These are phyloP conservation scores for human DNA, from an alignment of 2,113 vertebrate genomes.

Conservation along the genomic window GRCh38 chr6:85077501-85078000, in stretches of 20 bases:
- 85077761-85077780: neutral
- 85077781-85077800: neutral
- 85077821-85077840: neutral
- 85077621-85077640: neutral
- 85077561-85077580: neutral
- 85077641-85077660: neutral
- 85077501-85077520: neutral
- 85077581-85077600: neutral
- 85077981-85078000: slow-evolving; percentile 63
- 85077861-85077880: slow-evolving; percentile 5
- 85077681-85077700: neutral
- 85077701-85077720: neutral
- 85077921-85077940: slow-evolving; percentile 53
- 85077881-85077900: slow-evolving; percentile 45
- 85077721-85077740: neutral
- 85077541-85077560: neutral
- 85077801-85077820: neutral
- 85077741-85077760: neutral
- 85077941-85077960: neutral
- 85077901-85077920: slow-evolving; percentile 57
- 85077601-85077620: neutral
- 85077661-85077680: neutral
- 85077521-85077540: neutral
- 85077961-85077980: slow-evolving; percentile 50
- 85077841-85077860: slow-evolving; percentile 22